Percentiles rank a stretch among this genome's conserved stretches.
phyloP scores from a whole-genome alignment of 2,888 invertebrate species.

The Atethmia centrago region DNA sequence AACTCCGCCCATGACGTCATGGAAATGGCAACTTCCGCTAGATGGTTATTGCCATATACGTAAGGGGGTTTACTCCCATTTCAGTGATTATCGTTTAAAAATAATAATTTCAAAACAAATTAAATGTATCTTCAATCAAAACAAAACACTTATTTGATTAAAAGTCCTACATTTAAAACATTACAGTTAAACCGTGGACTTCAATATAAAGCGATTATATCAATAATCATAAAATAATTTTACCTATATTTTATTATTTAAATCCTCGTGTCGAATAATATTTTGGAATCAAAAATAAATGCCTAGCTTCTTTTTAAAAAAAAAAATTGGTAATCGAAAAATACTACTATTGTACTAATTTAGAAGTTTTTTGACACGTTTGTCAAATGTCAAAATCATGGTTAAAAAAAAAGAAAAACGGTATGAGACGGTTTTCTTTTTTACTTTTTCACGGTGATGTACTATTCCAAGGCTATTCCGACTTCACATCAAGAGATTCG shows the following conservation, averaged over 20 bases:
- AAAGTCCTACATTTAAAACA: background rate
- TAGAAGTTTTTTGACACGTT: conserved; percentile 20
- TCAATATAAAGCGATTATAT: background rate
- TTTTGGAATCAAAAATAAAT: background rate
- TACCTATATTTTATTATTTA: no score
- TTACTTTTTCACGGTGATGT: background rate
- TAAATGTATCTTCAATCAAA: background rate
- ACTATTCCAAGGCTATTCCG: background rate
- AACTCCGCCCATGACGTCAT: conserved; percentile 91
- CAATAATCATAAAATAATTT: background rate
- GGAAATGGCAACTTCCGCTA: conserved; percentile 87
- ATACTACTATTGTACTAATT: conserved; percentile 14
- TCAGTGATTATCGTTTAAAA: background rate
- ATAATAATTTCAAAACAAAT: background rate
- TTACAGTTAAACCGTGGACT: background rate
- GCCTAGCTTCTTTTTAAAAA: rapidly evolving
- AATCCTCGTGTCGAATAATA: rapidly evolving
- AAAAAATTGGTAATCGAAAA: background rate
- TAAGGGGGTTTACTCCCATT: conserved; percentile 59
- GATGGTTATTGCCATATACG: conserved; percentile 73
- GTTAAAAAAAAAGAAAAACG: conserved; percentile 15
- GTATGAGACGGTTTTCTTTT: conserved; percentile 35
- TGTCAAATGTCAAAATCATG: conserved; percentile 42
- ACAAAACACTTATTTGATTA: background rate
- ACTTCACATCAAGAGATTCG: background rate